Percentiles rank a stretch among this genome's conserved stretches.
Evolutionary conservation across 2,888 invertebrate genomes (phyloP).

Genomic region (Dynastes tityus): DNA sequence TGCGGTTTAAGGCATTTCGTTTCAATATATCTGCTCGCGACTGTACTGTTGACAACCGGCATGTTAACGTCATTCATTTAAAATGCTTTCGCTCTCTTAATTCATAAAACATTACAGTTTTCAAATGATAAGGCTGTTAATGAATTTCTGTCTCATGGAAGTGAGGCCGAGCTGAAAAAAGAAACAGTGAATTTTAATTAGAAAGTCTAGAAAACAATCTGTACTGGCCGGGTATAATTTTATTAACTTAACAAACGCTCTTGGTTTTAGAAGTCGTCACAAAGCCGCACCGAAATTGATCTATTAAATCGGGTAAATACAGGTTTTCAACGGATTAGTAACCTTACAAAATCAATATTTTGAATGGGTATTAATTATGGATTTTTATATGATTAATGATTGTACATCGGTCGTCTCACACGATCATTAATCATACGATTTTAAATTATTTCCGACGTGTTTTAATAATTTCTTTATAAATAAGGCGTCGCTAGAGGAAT

Average conservation of each 20-base stretch:
- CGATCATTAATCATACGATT: slow-evolving; percentile 43
- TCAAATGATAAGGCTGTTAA: background rate
- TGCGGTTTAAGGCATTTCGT: too few species aligned
- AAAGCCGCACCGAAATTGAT: slow-evolving; percentile 41
- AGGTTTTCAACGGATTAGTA: background rate
- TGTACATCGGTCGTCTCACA: slow-evolving; percentile 10
- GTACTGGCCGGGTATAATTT: background rate
- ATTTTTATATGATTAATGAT: slow-evolving; percentile 51
- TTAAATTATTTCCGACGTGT: slow-evolving; percentile 40
- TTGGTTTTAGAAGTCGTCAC: slow-evolving; percentile 9
- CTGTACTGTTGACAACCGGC: too few species aligned
- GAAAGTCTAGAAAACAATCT: background rate
- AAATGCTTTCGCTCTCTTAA: too few species aligned
- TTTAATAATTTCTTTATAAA: slow-evolving; percentile 47
- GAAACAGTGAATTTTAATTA: slow-evolving; percentile 16
- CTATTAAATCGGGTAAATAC: slow-evolving; percentile 46
- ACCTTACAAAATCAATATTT: slow-evolving; percentile 50
- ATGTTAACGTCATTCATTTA: too few species aligned
- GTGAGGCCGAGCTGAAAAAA: background rate
- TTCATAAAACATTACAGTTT: background rate
- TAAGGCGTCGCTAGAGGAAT: slow-evolving; percentile 11
- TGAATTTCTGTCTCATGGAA: background rate
- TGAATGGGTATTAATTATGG: slow-evolving; percentile 50
- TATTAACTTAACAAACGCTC: background rate
- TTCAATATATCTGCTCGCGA: too few species aligned